A percentile compares a stretch with the other conserved stretches of the same genome.
Evolutionary conservation across 2,797 vertebrate species (phyloP).

Genomic region (Poecilia gillii): DNA sequence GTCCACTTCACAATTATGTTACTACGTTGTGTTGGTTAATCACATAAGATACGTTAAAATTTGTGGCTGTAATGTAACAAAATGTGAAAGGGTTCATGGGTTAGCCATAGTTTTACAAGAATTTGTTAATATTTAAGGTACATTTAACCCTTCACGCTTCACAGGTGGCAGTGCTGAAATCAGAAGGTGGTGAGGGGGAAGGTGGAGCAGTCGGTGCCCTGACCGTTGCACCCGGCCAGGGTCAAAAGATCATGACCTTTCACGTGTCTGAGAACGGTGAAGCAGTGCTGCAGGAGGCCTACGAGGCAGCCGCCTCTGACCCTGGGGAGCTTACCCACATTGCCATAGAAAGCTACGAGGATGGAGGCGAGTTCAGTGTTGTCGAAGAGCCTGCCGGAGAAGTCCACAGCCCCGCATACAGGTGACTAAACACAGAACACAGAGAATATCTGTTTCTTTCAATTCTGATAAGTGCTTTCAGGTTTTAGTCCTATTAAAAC

Average conservation of each 20-base stretch:
- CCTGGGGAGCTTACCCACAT: slow-evolving; percentile 87
- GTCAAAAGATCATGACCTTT: slow-evolving; percentile 88
- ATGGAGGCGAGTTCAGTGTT: slow-evolving; percentile 84
- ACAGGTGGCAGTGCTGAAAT: slow-evolving; percentile 92
- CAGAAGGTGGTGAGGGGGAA: slow-evolving; percentile 77
- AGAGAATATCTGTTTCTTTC: not conserved
- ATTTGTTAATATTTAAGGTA: not conserved
- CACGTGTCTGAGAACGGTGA: slow-evolving; percentile 87
- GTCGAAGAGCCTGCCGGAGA: slow-evolving; percentile 86
- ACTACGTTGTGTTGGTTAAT: not conserved
- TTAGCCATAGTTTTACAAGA: not conserved
- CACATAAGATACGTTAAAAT: not conserved
- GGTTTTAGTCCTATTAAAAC: slow-evolving; percentile 8
- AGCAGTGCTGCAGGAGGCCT: slow-evolving; percentile 84
- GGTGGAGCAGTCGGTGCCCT: slow-evolving; percentile 60
- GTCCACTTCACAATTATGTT: not conserved
- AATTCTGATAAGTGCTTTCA: not conserved
- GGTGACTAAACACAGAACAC: slow-evolving; percentile 64
- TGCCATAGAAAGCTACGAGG: slow-evolving; percentile 83
- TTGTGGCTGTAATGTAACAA: not conserved
- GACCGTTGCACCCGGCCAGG: slow-evolving; percentile 69
- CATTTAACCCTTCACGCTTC: not conserved
- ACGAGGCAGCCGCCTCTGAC: slow-evolving; percentile 73
- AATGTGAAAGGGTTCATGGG: not conserved
- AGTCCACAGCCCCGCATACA: slow-evolving; percentile 83